Evolutionary conservation across 2,888 invertebrate genomes (phyloP).

Genomic region (Volucella bombylans): DNA sequence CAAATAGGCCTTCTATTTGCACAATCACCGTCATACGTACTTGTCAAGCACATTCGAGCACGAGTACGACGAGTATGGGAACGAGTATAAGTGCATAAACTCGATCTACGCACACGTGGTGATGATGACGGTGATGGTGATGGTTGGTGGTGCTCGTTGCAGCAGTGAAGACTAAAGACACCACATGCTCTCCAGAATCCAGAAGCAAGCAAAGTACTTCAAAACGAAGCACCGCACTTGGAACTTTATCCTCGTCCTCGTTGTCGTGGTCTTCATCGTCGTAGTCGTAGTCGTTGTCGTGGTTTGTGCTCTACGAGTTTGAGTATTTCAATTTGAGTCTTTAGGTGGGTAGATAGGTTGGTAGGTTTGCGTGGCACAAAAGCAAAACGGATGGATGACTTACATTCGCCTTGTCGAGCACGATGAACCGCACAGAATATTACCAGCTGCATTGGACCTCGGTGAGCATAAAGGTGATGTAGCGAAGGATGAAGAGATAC

Average conservation of each 20-base stretch:
- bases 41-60: neutral
- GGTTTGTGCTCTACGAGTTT: too few species aligned
- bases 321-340: constrained; percentile 35
- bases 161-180: constrained; percentile 13
- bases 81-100: too few species aligned
- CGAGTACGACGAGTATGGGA: neutral
- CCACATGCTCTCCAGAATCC: constrained; percentile 59
- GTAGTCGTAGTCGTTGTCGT: neutral
- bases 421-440: constrained; percentile 35
- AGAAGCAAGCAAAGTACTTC: constrained; percentile 55
- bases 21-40: constrained; percentile 42
- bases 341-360: constrained; percentile 57
- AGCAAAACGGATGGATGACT: constrained; percentile 67
- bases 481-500: constrained; percentile 17
- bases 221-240: constrained; percentile 37
- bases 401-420: constrained; percentile 61
- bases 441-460: too few species aligned
- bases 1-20: constrained; percentile 70
- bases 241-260: constrained; percentile 15
- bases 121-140: neutral
- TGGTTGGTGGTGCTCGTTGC: constrained; percentile 1
- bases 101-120: constrained; percentile 3
- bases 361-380: constrained; percentile 61
- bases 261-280: neutral
- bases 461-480: constrained; percentile 7